Percentiles rank a stretch among this genome's conserved stretches.
phyloP scores from a whole-genome alignment of 2,113 vertebrate genomes.

The Sinocyclocheilus grahami region DNA sequence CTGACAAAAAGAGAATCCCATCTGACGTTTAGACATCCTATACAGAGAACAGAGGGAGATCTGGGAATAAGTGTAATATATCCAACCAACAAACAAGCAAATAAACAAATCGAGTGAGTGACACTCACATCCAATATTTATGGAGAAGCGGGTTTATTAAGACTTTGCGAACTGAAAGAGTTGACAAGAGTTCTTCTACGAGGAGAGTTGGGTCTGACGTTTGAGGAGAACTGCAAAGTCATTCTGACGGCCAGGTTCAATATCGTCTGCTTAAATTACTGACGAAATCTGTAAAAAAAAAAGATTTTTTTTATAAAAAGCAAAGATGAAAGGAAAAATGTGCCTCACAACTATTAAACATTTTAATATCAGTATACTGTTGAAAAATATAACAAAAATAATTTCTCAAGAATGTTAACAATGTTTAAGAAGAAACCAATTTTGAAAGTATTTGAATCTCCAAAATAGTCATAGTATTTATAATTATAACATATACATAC shows the following conservation, averaged over 20 bases:
- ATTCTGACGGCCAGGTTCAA: neutral
- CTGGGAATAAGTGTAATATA: slow-evolving; percentile 53
- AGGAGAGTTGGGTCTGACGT: slow-evolving; percentile 17
- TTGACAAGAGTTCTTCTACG: neutral
- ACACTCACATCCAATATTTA: slow-evolving; percentile 56
- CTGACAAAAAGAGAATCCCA: slow-evolving; percentile 61
- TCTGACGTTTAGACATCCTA: slow-evolving; percentile 54
- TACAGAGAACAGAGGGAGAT: slow-evolving; percentile 56
- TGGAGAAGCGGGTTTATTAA: slow-evolving; percentile 46
- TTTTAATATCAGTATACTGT: neutral
- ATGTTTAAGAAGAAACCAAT: neutral
- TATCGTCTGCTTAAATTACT: neutral
- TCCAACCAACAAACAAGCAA: slow-evolving; percentile 48
- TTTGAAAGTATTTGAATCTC: neutral
- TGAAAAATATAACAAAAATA: neutral
- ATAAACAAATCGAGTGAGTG: slow-evolving; percentile 57
- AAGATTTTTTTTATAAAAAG: neutral
- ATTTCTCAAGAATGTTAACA: neutral
- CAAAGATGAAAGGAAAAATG: neutral
- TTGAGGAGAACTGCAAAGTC: slow-evolving; percentile 49
- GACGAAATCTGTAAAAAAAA: neutral
- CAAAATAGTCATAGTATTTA: neutral
- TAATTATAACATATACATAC: neutral
- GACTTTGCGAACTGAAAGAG: slow-evolving; percentile 37
- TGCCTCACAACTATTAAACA: neutral